Base-by-base conservation (phyloP, 2,113 vertebrate genomes). In the Marmota flaviventris region DNA sequence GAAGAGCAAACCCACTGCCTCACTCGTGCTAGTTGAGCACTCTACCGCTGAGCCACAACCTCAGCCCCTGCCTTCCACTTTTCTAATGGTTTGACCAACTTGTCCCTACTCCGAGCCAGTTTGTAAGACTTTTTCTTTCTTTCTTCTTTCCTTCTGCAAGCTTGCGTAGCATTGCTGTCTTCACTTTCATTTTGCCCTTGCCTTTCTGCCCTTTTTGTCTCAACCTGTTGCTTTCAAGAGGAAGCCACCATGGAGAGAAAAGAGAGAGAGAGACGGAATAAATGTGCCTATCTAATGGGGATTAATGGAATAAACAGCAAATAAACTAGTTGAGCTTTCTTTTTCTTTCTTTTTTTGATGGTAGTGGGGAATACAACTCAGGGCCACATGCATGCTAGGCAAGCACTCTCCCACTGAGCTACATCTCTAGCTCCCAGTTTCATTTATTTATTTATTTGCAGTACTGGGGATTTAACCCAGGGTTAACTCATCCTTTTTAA, bases 141-240 rank as follows among this genome's bases (percentile, higher is more conserved):
- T 81, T 51, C 82, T 45, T 42, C 32, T n/a, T 48, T 56, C 48
- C 32, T 88, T 79, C 82, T 39, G 61, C 95, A 81, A 81, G 65
- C 56, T 63, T 65, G 56, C 58, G 51, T 75, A 67, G 65, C 65
- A 92, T 24, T 87, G 45, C 53, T 72, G 17, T 83, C 61, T 85
- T 61, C 75, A 48, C 22, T 61, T 72, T 95, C 69, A 45, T 34
- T 78, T 70, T 75, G 75, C 81, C 48, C 29, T 42, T 0, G 17
- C 8, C 76, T 61, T 58, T 67, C 58, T 39, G 24, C 34, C 37
- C 20, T 82, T 86, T 93, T 22, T 63, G 39, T 90, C 73, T 85
- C 72, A 63, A 84, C 39, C 81, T 95, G 76, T 79, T 86, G 70
- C 70, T 75, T 96, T 83, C n/a, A 65, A 39, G 51, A 82, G 76